phyloP scores from a whole-genome alignment of 2,113 vertebrate species.

The Panurus biarmicus region DNA sequence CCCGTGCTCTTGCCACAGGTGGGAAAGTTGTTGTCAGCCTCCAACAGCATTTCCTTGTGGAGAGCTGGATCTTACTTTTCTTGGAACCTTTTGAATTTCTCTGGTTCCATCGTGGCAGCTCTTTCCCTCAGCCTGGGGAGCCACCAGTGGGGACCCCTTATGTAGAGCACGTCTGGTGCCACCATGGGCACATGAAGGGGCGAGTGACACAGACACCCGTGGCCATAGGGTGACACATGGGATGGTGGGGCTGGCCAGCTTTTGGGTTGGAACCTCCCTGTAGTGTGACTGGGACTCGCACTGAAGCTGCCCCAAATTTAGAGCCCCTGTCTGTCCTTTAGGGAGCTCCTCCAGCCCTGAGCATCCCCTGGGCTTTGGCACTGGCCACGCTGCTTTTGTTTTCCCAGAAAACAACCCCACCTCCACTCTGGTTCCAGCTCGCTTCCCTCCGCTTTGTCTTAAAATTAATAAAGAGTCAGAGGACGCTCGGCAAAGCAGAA shows the following conservation, averaged over 20 bases:
- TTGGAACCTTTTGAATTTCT: not conserved
- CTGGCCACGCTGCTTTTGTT: not conserved
- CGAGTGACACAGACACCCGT: rapidly evolving
- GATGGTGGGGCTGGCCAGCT: rapidly evolving
- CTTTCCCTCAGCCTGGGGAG: not conserved
- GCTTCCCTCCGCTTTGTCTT: constrained; percentile 25
- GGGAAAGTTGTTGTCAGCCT: not conserved
- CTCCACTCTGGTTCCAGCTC: not conserved
- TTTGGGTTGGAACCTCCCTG: not conserved
- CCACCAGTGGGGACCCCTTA: not conserved
- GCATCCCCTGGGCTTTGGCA: not conserved
- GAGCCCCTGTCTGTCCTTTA: not conserved
- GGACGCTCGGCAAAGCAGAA: constrained; percentile 7
- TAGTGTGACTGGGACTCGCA: rapidly evolving
- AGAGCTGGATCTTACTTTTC: not conserved
- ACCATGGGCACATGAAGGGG: rapidly evolving
- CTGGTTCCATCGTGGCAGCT: not conserved
- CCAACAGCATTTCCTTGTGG: rapidly evolving
- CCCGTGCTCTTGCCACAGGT: rapidly evolving
- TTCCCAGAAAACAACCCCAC: constrained; percentile 29
- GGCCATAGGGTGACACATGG: rapidly evolving
- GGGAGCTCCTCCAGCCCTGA: not conserved
- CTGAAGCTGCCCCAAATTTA: not conserved
- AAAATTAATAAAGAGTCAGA: not conserved
- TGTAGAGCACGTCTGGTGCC: rapidly evolving